Percentiles rank a stretch among this genome's conserved stretches.
Conservation (phyloP, 35 echinoderm and acorn worm species). For the Ptychodera flava region DNA sequence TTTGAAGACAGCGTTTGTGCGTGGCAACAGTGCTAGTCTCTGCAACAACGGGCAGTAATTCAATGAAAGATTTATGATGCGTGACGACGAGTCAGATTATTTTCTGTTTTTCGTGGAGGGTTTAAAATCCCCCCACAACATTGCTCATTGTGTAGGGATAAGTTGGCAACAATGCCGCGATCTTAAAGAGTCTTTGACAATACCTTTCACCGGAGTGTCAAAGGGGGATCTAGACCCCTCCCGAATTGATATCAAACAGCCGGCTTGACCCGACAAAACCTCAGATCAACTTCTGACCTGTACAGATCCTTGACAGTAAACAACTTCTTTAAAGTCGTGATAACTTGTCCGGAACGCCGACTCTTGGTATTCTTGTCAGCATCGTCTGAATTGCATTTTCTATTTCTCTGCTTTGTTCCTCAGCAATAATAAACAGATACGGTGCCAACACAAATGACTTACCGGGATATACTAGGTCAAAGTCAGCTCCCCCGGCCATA, state of each 20-base stretch:
- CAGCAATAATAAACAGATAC: background rate
- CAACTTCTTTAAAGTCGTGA: background rate
- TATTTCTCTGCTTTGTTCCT: background rate
- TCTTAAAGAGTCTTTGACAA: no score
- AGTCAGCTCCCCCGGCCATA: conserved; percentile 3
- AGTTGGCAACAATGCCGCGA: no score
- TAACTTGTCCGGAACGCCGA: background rate
- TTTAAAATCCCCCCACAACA: no score
- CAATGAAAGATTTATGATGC: no score
- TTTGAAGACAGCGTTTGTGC: no score
- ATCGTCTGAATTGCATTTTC: background rate
- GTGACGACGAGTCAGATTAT: no score
- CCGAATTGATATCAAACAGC: background rate
- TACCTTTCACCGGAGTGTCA: no score
- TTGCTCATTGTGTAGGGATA: no score
- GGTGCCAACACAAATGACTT: background rate
- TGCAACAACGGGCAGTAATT: no score
- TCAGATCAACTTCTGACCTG: background rate
- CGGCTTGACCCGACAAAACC: background rate
- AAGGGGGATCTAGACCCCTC: background rate
- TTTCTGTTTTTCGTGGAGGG: no score
- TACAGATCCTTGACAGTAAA: background rate
- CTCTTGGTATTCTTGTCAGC: background rate
- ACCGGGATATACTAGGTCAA: background rate
- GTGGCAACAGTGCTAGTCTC: no score